A percentile compares a stretch with the other conserved stretches of the same genome.
These are phyloP conservation scores for Chaitophorus viminalis DNA, from an alignment of 2,888 invertebrate genomes.

Conservation along the genomic window DNA sequence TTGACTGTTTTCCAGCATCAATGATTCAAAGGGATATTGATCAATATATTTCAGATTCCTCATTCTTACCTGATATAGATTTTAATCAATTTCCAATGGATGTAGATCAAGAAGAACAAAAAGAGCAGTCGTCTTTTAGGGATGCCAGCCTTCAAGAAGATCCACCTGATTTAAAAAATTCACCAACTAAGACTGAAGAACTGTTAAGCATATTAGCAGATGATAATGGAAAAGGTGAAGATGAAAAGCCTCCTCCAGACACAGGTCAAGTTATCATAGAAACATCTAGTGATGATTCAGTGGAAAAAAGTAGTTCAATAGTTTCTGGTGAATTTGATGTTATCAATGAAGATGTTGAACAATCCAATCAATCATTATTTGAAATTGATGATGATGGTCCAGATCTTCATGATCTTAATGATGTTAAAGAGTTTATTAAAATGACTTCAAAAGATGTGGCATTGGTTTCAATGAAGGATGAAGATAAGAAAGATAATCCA, in stretches of 20 bases:
- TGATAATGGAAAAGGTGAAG: conserved; percentile 60
- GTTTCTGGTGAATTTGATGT: conserved; percentile 54
- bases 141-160: conserved; percentile 62
- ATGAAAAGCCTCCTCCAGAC: conserved; percentile 64
- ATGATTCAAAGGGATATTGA: conserved; percentile 57
- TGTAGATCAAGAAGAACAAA: conserved; percentile 59
- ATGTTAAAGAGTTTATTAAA: conserved; percentile 58
- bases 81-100: conserved; percentile 61
- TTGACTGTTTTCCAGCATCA: conserved; percentile 59
- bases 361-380: conserved; percentile 47
- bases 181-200: conserved; percentile 77
- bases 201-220: conserved; percentile 74
- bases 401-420: conserved; percentile 59
- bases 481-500: conserved; percentile 49
- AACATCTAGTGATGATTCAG: conserved; percentile 54
- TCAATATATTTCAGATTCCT: conserved; percentile 56
- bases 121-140: conserved; percentile 62
- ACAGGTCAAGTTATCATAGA: conserved; percentile 47
- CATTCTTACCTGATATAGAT: conserved; percentile 56
- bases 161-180: conserved; percentile 73
- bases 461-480: conserved; percentile 47
- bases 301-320: conserved; percentile 54
- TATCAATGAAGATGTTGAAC: conserved; percentile 46
- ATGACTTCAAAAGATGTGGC: conserved; percentile 49
- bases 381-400: conserved; percentile 57